phyloP scores from a whole-genome alignment of 2,888 invertebrate genomes.

The Eurytoma adleriae region DNA sequence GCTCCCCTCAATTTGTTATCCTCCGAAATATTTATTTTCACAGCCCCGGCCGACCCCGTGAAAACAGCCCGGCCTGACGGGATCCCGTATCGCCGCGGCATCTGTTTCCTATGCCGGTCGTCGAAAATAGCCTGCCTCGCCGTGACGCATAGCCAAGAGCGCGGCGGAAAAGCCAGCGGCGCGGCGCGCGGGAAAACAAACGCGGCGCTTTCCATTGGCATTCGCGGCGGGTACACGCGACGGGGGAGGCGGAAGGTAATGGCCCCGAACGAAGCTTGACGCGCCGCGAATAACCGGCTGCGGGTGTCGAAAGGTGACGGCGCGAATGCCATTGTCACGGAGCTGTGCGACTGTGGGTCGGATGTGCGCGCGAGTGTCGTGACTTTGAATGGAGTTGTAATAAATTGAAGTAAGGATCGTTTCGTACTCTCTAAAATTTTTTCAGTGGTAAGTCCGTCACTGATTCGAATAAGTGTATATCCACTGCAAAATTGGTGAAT shows the following conservation, averaged over 20 bases:
- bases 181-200: neutral
- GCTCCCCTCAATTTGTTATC: too few relatives aligned
- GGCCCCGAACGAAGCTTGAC: slow-evolving; percentile 71
- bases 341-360: neutral
- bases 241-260: slow-evolving; percentile 67
- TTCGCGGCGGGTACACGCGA: neutral
- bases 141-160: neutral
- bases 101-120: slow-evolving; percentile 44
- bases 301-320: neutral
- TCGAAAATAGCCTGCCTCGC: neutral
- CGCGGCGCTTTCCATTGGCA: slow-evolving; percentile 11
- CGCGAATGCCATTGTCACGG: too few relatives aligned
- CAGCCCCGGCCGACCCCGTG: too few relatives aligned
- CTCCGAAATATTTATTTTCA: too few relatives aligned
- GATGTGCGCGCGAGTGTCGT: neutral
- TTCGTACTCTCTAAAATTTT: neutral
- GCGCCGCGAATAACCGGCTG: slow-evolving; percentile 68
- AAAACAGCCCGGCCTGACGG: too few relatives aligned
- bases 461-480: too few relatives aligned
- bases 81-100: slow-evolving; percentile 42
- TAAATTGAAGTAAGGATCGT: neutral
- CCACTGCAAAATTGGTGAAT: too few relatives aligned
- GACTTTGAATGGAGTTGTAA: neutral
- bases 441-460: too few relatives aligned
- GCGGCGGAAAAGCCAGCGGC: neutral